Evolutionary conservation across 2,113 vertebrate species (phyloP).

Genomic region (Hippoglossus stenolepis): DNA sequence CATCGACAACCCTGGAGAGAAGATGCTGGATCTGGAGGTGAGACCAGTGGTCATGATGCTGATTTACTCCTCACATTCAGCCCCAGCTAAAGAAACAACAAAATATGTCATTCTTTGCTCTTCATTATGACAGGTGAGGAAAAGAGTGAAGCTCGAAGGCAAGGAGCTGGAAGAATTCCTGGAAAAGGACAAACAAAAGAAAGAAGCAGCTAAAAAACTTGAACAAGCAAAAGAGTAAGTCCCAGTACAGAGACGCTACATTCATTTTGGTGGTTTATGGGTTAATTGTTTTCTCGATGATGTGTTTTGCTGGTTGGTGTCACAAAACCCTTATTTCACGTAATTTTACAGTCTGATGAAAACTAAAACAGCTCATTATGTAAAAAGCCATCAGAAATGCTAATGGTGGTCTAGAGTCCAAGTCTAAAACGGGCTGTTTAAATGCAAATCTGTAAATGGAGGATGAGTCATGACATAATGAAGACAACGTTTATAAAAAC

Average conservation of each 20-base stretch:
- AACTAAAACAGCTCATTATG: no score
- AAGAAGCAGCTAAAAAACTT: slow-evolving; percentile 96
- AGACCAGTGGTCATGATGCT: slow-evolving; percentile 42
- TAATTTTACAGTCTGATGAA: no score
- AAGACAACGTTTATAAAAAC: slow-evolving; percentile 3
- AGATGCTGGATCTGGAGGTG: slow-evolving; percentile 97
- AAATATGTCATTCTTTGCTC: background rate
- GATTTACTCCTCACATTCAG: slow-evolving; percentile 18
- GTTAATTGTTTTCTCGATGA: no score
- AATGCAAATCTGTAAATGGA: slow-evolving; percentile 4
- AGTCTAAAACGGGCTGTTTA: background rate
- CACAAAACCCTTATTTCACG: no score
- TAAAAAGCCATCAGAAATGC: no score
- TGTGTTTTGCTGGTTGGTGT: background rate
- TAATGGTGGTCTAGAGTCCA: background rate
- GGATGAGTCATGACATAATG: slow-evolving; percentile 17
- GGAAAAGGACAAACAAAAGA: slow-evolving; percentile 96
- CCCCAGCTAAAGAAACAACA: background rate
- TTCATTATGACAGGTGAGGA: slow-evolving; percentile 85
- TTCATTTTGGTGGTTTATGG: background rate
- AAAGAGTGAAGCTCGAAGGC: slow-evolving; percentile 96
- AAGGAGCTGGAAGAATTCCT: slow-evolving; percentile 96
- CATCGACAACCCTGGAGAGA: slow-evolving; percentile 95
- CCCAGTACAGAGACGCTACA: background rate
- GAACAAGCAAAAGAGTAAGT: slow-evolving; percentile 99